A percentile compares a stretch with the other conserved stretches of the same genome.
Conservation (phyloP, 1,140 invertebrate species). For the Drosophila punjabiensis region DNA sequence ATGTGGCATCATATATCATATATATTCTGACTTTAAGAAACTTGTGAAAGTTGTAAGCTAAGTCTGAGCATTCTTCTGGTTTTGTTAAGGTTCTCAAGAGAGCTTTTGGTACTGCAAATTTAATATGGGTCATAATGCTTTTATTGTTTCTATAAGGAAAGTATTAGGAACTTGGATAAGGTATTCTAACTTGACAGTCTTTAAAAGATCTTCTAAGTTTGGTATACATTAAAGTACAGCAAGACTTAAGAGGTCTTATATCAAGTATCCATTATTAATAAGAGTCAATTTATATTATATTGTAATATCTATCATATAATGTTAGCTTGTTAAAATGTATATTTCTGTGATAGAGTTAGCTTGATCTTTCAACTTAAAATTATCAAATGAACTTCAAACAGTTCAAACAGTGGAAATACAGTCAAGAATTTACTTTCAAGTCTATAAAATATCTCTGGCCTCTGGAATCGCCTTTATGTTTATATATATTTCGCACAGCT, state of each 20-base stretch:
- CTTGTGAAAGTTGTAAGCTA: neutral
- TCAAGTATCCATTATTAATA: too few species aligned
- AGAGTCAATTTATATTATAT: too few species aligned
- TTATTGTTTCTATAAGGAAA: neutral
- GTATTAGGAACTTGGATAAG: neutral
- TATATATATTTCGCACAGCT: conserved; percentile 26
- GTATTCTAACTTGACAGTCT: neutral
- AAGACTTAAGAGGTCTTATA: too few species aligned
- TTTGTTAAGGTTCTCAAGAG: neutral
- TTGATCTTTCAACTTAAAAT: neutral
- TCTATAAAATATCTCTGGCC: neutral
- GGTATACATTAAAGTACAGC: too few species aligned
- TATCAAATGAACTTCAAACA: neutral
- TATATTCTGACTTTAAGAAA: neutral
- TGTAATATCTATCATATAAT: too few species aligned
- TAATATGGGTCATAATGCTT: neutral
- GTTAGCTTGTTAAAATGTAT: too few species aligned
- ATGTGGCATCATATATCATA: neutral
- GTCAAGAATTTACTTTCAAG: neutral
- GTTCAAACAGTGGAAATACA: neutral
- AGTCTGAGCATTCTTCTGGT: neutral
- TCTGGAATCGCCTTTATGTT: neutral
- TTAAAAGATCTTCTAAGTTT: neutral
- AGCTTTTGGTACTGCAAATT: neutral
- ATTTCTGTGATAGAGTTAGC: neutral